Conservation (phyloP, 2,113 vertebrate species). For the Myotis yumanensis region DNA sequence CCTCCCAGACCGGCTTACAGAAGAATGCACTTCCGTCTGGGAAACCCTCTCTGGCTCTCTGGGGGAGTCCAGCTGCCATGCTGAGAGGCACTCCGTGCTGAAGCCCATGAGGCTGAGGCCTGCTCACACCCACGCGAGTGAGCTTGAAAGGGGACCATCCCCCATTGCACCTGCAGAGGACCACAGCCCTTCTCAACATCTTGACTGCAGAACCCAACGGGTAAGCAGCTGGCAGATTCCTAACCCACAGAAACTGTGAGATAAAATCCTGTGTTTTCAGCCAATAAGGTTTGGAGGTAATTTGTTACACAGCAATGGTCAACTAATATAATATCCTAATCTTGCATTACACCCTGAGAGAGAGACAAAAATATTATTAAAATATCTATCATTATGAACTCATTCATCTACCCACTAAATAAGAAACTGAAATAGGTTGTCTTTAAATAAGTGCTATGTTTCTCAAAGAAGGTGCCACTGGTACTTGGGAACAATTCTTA, state of each 20-base stretch:
- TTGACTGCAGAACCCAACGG: not conserved
- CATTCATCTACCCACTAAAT: not conserved
- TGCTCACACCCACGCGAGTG: not conserved
- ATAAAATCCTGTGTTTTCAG: not conserved
- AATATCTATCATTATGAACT: not conserved
- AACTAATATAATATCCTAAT: not conserved
- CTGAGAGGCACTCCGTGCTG: not conserved
- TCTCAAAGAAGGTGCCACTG: not conserved
- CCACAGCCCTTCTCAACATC: not conserved
- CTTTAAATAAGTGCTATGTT: not conserved
- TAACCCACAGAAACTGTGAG: not conserved
- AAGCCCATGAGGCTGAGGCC: not conserved
- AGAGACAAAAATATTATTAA: not conserved
- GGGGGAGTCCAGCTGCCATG: not conserved
- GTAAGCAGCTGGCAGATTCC: not conserved
- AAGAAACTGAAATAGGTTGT: not conserved
- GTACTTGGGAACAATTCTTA: not conserved
- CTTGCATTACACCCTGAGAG: not conserved
- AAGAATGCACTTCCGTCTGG: not conserved
- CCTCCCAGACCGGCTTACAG: not conserved
- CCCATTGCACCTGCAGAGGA: too few relatives aligned
- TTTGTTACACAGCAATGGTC: not conserved
- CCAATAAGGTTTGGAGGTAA: not conserved
- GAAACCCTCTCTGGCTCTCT: not conserved
- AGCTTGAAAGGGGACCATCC: not conserved